Percentiles rank a stretch among this genome's conserved stretches.
phyloP scores from a whole-genome alignment of 2,113 vertebrate genomes.

The Centropristis striata region DNA sequence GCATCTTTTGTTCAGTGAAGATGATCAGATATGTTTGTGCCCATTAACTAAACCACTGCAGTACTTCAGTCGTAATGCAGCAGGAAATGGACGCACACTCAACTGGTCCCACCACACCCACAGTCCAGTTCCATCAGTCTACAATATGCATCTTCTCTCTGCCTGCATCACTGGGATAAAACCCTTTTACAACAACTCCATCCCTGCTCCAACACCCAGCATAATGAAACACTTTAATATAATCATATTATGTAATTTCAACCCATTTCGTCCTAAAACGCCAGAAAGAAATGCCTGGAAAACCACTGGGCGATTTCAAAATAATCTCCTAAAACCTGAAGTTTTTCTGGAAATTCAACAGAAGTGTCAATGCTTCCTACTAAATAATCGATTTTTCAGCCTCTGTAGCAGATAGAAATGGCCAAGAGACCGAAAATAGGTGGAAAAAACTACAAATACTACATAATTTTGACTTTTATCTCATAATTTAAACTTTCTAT shows the following conservation, averaged over 20 bases:
- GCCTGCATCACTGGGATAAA: background rate
- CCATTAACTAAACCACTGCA: conserved; percentile 22
- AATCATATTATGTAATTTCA: background rate
- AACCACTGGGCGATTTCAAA: too few relatives aligned
- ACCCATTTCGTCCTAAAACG: too few relatives aligned
- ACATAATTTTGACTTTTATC: too few relatives aligned
- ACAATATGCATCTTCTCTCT: background rate
- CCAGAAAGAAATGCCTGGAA: too few relatives aligned
- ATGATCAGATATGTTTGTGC: background rate
- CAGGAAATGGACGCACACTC: conserved; percentile 23
- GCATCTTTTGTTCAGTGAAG: background rate
- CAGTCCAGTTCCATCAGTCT: conserved; percentile 23
- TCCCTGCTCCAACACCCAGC: background rate
- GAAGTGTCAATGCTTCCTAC: too few relatives aligned
- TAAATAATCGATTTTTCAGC: too few relatives aligned
- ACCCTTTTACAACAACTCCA: background rate
- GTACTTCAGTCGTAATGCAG: conserved; percentile 54
- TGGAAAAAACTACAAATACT: too few relatives aligned
- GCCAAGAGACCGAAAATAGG: too few relatives aligned
- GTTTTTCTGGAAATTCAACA: too few relatives aligned
- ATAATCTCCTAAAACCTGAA: too few relatives aligned
- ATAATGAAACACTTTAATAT: background rate
- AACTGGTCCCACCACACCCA: background rate
- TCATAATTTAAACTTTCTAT: too few relatives aligned
- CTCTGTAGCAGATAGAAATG: too few relatives aligned